These are phyloP conservation scores for Dolichopus griseipennis DNA, from an alignment of 2,888 invertebrate species.

Conservation along the genomic window DNA sequence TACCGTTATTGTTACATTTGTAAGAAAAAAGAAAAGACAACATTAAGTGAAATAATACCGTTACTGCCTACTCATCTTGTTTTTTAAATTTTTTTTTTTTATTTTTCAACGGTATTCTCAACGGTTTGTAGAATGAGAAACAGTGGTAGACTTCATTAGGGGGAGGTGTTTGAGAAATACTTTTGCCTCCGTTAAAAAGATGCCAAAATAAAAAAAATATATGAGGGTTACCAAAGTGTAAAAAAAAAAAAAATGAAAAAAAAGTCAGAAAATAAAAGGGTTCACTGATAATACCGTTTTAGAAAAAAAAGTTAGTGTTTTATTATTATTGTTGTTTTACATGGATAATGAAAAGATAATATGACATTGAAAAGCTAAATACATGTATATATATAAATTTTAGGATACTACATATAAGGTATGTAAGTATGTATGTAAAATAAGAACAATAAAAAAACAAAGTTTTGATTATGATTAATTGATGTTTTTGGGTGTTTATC, in stretches of 20 bases:
- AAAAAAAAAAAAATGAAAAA: background rate
- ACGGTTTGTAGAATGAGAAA: no score
- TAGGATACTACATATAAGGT: background rate
- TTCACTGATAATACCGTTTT: background rate
- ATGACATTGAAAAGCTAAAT: background rate
- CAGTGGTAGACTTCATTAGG: no score
- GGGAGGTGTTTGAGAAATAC: background rate
- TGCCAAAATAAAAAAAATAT: background rate
- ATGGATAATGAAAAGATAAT: background rate
- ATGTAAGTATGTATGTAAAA: background rate
- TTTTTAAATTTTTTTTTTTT: background rate
- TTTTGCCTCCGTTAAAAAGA: background rate
- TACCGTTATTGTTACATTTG: background rate
- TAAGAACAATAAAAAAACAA: background rate
- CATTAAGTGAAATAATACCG: background rate
- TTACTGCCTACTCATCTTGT: background rate
- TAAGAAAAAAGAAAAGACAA: background rate
- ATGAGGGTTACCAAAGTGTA: background rate
- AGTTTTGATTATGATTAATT: slow-evolving; percentile 1
- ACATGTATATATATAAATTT: background rate
- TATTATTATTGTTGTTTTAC: background rate
- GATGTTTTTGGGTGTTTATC: background rate
- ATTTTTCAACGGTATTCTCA: no score
- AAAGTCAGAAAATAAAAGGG: background rate
- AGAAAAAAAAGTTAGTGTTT: background rate